These are phyloP conservation scores for Nesogale talazaci DNA, from an alignment of 2,113 vertebrate genomes.

Conservation along the genomic window DNA sequence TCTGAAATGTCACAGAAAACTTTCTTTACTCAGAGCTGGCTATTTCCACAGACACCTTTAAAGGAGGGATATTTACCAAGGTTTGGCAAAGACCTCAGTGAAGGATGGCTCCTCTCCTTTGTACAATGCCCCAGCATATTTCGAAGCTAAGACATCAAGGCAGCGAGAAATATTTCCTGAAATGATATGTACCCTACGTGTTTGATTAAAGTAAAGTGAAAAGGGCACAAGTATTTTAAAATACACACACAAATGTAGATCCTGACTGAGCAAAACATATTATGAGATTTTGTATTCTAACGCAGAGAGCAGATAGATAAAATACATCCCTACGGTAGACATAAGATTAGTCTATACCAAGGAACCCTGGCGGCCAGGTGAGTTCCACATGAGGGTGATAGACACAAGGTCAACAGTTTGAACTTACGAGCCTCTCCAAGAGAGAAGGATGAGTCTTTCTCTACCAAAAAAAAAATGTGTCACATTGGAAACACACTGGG, in stretches of 20 bases:
- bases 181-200: neutral
- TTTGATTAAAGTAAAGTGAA: neutral
- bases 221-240: neutral
- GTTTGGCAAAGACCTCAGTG: neutral
- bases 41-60: neutral
- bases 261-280: neutral
- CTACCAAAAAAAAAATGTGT: no score
- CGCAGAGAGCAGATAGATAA: neutral
- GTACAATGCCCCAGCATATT: neutral
- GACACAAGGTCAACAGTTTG: no score
- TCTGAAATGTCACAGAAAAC: neutral
- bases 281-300: neutral
- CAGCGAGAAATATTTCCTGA: neutral
- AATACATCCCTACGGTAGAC: neutral
- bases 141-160: neutral
- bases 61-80: neutral
- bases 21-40: neutral
- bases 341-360: neutral
- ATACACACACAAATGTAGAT: neutral
- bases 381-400: no score
- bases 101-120: neutral
- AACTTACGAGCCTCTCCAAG: no score
- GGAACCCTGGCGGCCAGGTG: no score
- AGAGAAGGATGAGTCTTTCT: no score
- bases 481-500: no score